phyloP scores from a whole-genome alignment of 2,797 vertebrate species.

The Notoglanidium macrostoma region DNA sequence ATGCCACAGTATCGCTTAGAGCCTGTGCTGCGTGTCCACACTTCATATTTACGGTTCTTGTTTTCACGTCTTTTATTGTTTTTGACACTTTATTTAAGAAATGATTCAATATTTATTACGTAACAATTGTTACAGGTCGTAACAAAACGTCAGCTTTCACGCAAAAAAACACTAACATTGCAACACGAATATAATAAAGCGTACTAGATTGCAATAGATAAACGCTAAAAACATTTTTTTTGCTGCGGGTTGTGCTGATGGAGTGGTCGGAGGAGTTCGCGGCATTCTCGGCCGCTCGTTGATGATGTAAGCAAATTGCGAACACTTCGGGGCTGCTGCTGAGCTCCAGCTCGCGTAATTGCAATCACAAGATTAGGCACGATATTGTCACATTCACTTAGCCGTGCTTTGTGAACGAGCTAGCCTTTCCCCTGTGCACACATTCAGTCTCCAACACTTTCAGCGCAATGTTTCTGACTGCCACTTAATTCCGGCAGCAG shows the following conservation, averaged over 20 bases:
- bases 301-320: background rate
- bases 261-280: background rate
- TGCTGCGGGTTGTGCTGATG: background rate
- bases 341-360: constrained; percentile 1
- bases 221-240: background rate
- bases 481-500: background rate
- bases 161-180: too few species aligned
- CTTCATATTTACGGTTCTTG: too few species aligned
- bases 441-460: background rate
- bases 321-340: background rate
- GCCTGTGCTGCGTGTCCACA: too few species aligned
- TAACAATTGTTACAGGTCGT: too few species aligned
- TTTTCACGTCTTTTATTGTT: too few species aligned
- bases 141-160: too few species aligned
- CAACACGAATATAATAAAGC: too few species aligned
- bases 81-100: too few species aligned
- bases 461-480: background rate
- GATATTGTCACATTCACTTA: constrained; percentile 32
- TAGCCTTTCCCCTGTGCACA: background rate
- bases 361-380: constrained; percentile 47
- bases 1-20: too few species aligned
- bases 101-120: too few species aligned
- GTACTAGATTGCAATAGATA: background rate
- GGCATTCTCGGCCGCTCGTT: background rate
- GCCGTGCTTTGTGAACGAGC: background rate